Conservation (phyloP, 2,797 vertebrate genomes). For the Myiotriccus ornatus region DNA sequence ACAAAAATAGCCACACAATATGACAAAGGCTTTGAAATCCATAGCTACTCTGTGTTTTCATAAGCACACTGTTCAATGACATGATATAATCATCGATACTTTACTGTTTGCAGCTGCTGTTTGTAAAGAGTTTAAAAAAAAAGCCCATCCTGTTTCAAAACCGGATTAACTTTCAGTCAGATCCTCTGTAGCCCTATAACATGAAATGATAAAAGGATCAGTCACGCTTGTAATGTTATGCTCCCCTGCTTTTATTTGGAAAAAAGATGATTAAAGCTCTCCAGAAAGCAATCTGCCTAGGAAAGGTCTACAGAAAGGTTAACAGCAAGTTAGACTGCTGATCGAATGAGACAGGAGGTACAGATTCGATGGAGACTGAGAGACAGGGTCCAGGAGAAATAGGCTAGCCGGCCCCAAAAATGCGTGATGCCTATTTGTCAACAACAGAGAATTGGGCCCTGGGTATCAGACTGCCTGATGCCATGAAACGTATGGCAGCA, state of each 20-base stretch:
- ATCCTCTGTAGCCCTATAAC: not conserved
- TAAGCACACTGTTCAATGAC: not conserved
- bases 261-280: conserved; percentile 37
- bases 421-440: not conserved
- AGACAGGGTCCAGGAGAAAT: not conserved
- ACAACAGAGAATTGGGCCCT: not conserved
- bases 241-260: conserved; percentile 36
- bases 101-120: conserved; percentile 29
- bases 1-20: not conserved
- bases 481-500: not conserved
- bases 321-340: conserved; percentile 17
- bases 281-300: not conserved
- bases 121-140: not conserved
- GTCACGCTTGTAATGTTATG: not conserved
- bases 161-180: not conserved
- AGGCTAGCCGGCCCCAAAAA: not conserved
- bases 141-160: not conserved
- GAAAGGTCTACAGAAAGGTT: not conserved
- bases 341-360: not conserved
- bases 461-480: not conserved
- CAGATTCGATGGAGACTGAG: not conserved
- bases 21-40: not conserved
- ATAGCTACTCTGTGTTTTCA: not conserved
- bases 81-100: not conserved
- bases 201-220: conserved; percentile 17